Conservation (phyloP, 2,797 vertebrate genomes). For the Enteromius viviparus region DNA sequence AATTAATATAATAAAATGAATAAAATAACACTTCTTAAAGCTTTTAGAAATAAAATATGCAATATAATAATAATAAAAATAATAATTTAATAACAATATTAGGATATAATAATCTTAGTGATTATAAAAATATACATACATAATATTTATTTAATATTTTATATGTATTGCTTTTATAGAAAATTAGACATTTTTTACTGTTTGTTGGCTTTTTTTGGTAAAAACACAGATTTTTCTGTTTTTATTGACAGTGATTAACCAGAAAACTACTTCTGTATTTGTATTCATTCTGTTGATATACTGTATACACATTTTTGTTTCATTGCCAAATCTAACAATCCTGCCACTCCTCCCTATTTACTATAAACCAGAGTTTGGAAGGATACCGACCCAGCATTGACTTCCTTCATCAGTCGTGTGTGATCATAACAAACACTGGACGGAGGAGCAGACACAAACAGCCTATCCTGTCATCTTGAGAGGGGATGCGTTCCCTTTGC, state of each 20-base stretch:
- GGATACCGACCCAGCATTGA: background rate
- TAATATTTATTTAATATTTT: background rate
- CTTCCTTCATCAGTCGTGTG: conserved; percentile 28
- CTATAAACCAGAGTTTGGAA: conserved; percentile 7
- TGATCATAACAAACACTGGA: conserved; percentile 49
- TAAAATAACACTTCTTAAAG: background rate
- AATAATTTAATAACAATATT: background rate
- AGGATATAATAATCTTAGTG: background rate
- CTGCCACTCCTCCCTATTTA: conserved; percentile 16
- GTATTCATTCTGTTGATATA: background rate
- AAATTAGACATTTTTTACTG: background rate
- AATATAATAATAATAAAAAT: background rate
- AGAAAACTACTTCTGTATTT: background rate
- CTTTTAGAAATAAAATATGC: background rate
- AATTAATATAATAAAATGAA: background rate
- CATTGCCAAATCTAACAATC: background rate
- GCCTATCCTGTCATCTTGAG: conserved; percentile 3
- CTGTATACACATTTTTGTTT: background rate
- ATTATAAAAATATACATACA: background rate
- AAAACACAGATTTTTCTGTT: too few species aligned
- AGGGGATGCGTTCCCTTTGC: background rate
- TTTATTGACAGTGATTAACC: background rate
- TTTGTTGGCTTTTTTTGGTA: too few species aligned
- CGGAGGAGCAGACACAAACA: background rate
- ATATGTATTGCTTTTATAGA: background rate